Evolutionary conservation across 92 coral and sea anemone species (phyloP), one percentile per base, ranked within the genome.

Genomic region (Zoanthus gigantus): DNA sequence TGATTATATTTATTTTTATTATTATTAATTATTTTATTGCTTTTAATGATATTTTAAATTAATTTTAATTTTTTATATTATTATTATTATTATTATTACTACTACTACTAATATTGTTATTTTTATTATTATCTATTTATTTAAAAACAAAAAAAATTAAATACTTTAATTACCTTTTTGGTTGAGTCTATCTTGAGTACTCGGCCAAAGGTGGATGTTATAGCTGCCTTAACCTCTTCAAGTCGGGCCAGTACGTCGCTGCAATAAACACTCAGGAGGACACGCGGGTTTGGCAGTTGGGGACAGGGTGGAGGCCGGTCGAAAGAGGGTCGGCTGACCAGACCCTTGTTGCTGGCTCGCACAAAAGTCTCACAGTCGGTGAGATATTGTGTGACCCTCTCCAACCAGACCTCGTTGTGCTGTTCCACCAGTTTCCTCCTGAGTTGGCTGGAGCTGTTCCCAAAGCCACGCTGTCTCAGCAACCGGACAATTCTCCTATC

Each of bases 291-390:
- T 72, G 69, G 92, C 71, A 68, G 72, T 90, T 11, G 92, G 92
- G 83, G 85, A 68, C 74, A 65, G 46, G 84, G 16, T 3, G 86
- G 90, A 44, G 90, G 88, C 46, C 89, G 71, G 23, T 73, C 90
- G 71, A 77, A 83, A 72, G 67, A 15, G 5, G 15, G 85, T 34
- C 53, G 72, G 1, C 45, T 42, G 6, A 84, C 72, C 57, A 69
- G 84, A 17, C 50, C 76, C 44, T 10, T 29, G 17, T 54, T 77
- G 18, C 68, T 16, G 2, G 80, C 85, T 31, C 44, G 46, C 58
- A 76, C 56, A 78, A 83, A 79, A 7, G 89, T 77, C 58, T 91
- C 87, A 37, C 92, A 91, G 74, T 91, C 94, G 15, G 85, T 84
- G 77, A 91, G 67, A 42, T 84, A 88, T 6, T 78, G 72, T 52